Conservation (phyloP, 2,888 invertebrate species). For the Brenthis hecate region DNA sequence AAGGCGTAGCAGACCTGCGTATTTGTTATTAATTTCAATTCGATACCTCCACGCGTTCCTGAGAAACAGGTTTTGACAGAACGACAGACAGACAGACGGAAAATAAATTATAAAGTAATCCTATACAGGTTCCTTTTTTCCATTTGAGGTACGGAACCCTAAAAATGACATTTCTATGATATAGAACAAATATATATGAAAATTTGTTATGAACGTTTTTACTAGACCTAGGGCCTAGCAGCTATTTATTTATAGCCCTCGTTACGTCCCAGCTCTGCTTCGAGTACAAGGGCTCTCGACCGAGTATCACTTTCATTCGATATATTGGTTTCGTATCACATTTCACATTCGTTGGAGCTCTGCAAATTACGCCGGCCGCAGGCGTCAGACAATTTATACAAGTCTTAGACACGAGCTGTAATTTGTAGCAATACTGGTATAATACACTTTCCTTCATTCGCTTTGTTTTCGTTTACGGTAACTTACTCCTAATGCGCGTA, state of each 20-base stretch:
- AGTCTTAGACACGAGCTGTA: constrained; percentile 29
- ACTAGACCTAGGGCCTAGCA: background rate
- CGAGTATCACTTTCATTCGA: constrained; percentile 31
- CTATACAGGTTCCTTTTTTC: too few relatives aligned
- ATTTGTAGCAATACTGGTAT: constrained; percentile 38
- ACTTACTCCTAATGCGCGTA: constrained; percentile 32
- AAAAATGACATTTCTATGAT: too few relatives aligned
- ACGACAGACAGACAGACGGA: too few relatives aligned
- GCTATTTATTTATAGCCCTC: constrained; percentile 9
- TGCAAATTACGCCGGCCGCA: constrained; percentile 30
- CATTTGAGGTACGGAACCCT: too few relatives aligned
- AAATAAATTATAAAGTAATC: too few relatives aligned
- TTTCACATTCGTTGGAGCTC: constrained; percentile 35
- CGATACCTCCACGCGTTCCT: too few relatives aligned
- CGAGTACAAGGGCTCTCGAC: constrained; percentile 34
- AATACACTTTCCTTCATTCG: constrained; percentile 38
- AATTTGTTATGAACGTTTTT: background rate
- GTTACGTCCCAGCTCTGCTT: constrained; percentile 16
- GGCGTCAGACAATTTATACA: constrained; percentile 36
- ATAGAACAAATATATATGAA: background rate
- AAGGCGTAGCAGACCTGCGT: too few relatives aligned
- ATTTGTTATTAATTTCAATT: too few relatives aligned
- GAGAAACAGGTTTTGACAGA: too few relatives aligned
- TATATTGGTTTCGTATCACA: constrained; percentile 34
- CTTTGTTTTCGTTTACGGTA: constrained; percentile 44